Evolutionary conservation across 1,140 invertebrate genomes (phyloP).

Genomic region (Delia radicum): DNA sequence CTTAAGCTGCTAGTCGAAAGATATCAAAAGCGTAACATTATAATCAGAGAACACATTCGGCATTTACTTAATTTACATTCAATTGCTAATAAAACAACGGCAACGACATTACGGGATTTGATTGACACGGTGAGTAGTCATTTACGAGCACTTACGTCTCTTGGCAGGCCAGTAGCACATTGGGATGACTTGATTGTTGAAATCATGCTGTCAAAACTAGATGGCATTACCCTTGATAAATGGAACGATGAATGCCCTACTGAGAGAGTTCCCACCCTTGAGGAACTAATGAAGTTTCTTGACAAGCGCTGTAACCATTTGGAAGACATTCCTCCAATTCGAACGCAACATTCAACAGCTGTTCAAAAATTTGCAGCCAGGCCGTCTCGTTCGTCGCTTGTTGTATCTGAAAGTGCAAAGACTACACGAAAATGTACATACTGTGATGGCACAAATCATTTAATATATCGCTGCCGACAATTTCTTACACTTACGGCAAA

Average conservation of each 20-base stretch:
- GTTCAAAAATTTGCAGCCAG: too few relatives aligned
- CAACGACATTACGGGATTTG: neutral
- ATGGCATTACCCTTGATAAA: neutral
- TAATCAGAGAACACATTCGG: neutral
- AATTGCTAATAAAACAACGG: too few relatives aligned
- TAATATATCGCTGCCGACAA: too few relatives aligned
- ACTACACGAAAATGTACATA: too few relatives aligned
- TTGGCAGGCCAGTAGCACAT: too few relatives aligned
- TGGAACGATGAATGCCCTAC: neutral
- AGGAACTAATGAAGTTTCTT: constrained; percentile 16
- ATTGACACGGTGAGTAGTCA: neutral
- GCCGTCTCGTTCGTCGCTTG: too few relatives aligned
- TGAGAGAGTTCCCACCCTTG: neutral
- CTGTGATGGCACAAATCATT: too few relatives aligned
- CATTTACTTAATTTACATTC: too few relatives aligned
- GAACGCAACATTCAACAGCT: too few relatives aligned
- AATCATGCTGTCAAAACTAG: neutral
- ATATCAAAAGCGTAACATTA: neutral
- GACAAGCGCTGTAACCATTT: neutral
- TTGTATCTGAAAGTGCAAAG: too few relatives aligned
- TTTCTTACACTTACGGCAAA: too few relatives aligned
- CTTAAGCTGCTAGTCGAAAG: neutral
- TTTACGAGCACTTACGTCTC: neutral
- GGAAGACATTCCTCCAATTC: neutral
- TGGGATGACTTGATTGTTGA: too few relatives aligned